These are phyloP conservation scores for Anisognathus igniventris DNA, from an alignment of 2,797 vertebrate species.

Conservation along the genomic window DNA sequence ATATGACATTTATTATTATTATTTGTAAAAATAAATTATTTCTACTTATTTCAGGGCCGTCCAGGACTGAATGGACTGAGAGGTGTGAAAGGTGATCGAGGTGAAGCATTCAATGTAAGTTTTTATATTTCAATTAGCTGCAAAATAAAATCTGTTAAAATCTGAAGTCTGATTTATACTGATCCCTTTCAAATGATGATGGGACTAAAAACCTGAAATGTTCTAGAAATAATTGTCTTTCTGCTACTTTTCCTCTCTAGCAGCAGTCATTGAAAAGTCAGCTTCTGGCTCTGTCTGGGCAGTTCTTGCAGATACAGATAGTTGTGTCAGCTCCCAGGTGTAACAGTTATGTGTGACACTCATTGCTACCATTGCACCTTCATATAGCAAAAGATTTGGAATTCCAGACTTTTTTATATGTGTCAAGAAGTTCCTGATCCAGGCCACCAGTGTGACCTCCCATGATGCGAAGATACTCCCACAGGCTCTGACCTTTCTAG, in stretches of 20 bases:
- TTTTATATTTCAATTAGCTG: not conserved
- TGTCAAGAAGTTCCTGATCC: not conserved
- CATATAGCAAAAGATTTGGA: not conserved
- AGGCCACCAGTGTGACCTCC: not conserved
- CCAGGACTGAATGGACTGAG: slow-evolving; percentile 84
- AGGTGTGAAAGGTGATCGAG: slow-evolving; percentile 85
- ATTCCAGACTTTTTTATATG: not conserved
- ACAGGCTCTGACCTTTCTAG: not conserved
- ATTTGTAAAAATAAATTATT: not conserved
- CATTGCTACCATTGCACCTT: not conserved
- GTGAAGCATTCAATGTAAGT: slow-evolving; percentile 76
- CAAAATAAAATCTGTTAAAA: not conserved
- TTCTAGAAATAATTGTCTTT: not conserved
- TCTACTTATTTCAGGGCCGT: slow-evolving; percentile 80
- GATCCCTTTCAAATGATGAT: not conserved
- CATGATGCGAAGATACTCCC: not conserved
- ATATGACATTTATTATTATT: not conserved
- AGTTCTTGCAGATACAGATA: not conserved
- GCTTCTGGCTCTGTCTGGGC: not conserved
- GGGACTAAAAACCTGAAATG: not conserved
- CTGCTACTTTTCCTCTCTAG: not conserved
- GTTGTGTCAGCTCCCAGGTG: not conserved
- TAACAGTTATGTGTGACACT: not conserved
- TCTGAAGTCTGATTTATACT: not conserved
- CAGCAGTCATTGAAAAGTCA: not conserved